Percentiles rank a stretch among this genome's conserved stretches.
These are phyloP conservation scores for Folsomia candida DNA, from an alignment of 2,888 invertebrate genomes.

Conservation along the genomic window DNA sequence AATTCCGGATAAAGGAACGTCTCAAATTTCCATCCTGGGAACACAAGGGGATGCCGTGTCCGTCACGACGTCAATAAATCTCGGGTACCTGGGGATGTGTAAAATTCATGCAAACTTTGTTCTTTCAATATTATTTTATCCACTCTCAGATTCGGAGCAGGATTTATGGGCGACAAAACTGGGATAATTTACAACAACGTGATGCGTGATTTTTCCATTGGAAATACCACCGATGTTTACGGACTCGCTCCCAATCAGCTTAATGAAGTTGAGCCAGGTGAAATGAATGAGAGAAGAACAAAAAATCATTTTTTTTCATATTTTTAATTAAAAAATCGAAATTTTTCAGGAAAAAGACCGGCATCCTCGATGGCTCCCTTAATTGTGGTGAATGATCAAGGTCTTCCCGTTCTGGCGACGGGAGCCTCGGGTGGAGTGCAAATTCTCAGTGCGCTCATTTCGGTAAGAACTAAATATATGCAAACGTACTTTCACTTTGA, in stretches of 20 bases:
- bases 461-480: slow-evolving; percentile 40
- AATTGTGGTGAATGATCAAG: slow-evolving; percentile 55
- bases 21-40: slow-evolving; percentile 59
- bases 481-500: no score
- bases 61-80: slow-evolving; percentile 59
- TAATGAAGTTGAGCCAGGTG: slow-evolving; percentile 58
- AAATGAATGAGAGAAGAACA: no score
- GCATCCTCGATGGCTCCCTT: slow-evolving; percentile 61
- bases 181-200: slow-evolving; percentile 62
- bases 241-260: slow-evolving; percentile 56
- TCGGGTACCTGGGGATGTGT: slow-evolving; percentile 53
- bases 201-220: slow-evolving; percentile 60
- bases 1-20: slow-evolving; percentile 57
- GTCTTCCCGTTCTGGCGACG: slow-evolving; percentile 55
- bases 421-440: slow-evolving; percentile 60
- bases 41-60: slow-evolving; percentile 59
- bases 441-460: slow-evolving; percentile 57
- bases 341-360: slow-evolving; percentile 55
- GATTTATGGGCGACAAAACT: slow-evolving; percentile 51
- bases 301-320: no score
- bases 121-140: background rate
- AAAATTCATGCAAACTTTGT: background rate
- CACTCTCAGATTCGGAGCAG: slow-evolving; percentile 46
- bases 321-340: background rate
- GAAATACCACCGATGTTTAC: slow-evolving; percentile 52